Base-by-base conservation (phyloP, 1,140 invertebrate genomes). In the Brachionus manjavacas region DNA sequence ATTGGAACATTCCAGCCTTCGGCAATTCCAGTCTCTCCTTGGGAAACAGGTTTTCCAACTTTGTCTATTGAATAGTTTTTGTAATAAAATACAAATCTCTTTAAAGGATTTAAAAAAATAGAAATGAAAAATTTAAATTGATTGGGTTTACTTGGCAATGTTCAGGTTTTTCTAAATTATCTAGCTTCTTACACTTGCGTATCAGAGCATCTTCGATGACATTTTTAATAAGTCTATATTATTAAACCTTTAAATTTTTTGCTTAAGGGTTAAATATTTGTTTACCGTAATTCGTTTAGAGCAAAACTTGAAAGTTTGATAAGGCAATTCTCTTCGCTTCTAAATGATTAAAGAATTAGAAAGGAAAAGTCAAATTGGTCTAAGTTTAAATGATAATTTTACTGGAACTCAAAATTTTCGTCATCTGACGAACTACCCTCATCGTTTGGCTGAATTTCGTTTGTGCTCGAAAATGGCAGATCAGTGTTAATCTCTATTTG, bases 1-100 rank as follows among this genome's bases (percentile, higher is more conserved):
- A 64, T 81, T 41, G 79, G 79, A 12, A 81, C 16, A 39, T 35
- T 81, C 79, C 79, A 81, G n/a, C 79, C 79, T 39, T 81, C 79
- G 28, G 79, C 64, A 20, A 81, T 64, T 12, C 79, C 79, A 68
- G 79, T 81, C 20, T 81, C 52, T 8, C 79, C 79, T 23, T 64
- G 64, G 20, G n/a, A 39, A 1, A 81, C 79, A 2, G 39, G 14
- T 41, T 81, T 81, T 64, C 79, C 79, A 4, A 81, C 28, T 41
- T 43, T 35, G 41, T 81, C 79, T 12, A 81, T 31, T 25, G 79
- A 35, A 43, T 81, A 81, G 16, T 64, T 81, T 81, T 81, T 81
- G 23, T 43, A 81, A n/a, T 64, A 81, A 23, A 7, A 76, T 2
- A 76, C 72, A 76, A 9, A n/a, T 49, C 43, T 46, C 41, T 76